These are phyloP conservation scores for Gari tellinella DNA, from an alignment of 2,888 invertebrate species.

Conservation along the genomic window DNA sequence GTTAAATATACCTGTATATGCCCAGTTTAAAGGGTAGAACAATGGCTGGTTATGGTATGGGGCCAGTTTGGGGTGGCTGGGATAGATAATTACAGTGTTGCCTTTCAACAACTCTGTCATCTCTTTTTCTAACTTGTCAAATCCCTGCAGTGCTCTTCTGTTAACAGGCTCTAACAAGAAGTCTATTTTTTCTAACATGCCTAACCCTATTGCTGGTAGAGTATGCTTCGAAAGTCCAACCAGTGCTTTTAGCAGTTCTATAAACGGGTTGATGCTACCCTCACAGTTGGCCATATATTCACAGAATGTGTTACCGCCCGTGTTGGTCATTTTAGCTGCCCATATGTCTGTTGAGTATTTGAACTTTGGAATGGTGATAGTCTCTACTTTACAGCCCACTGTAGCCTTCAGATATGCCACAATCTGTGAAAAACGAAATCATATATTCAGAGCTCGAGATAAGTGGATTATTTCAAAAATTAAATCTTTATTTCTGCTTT, in stretches of 20 bases:
- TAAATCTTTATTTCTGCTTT: no score
- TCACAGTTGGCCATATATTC: constrained; percentile 56
- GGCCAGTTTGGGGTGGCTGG: constrained; percentile 95
- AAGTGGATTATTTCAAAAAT: no score
- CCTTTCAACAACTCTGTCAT: constrained; percentile 89
- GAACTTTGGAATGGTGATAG: constrained; percentile 85
- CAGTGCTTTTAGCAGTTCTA: constrained; percentile 88
- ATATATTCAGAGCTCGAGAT: no score
- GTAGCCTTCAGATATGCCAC: constrained; percentile 87
- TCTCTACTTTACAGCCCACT: constrained; percentile 87
- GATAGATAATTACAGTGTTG: constrained; percentile 94
- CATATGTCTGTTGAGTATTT: constrained; percentile 84
- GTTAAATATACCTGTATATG: constrained; percentile 94
- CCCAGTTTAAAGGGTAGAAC: constrained; percentile 92
- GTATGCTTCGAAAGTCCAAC: constrained; percentile 92
- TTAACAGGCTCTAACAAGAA: constrained; percentile 47
- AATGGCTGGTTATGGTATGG: constrained; percentile 95
- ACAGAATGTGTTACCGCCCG: constrained; percentile 72
- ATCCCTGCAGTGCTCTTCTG: constrained; percentile 65
- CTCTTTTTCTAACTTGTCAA: constrained; percentile 84
- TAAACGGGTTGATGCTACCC: constrained; percentile 71
- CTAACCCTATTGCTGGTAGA: constrained; percentile 91
- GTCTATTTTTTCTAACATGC: constrained; percentile 84
- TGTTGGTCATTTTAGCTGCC: constrained; percentile 76
- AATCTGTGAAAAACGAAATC: constrained; percentile 61